These are phyloP conservation scores for Orthosia gothica DNA, from an alignment of 2,888 invertebrate genomes.

Conservation along the genomic window DNA sequence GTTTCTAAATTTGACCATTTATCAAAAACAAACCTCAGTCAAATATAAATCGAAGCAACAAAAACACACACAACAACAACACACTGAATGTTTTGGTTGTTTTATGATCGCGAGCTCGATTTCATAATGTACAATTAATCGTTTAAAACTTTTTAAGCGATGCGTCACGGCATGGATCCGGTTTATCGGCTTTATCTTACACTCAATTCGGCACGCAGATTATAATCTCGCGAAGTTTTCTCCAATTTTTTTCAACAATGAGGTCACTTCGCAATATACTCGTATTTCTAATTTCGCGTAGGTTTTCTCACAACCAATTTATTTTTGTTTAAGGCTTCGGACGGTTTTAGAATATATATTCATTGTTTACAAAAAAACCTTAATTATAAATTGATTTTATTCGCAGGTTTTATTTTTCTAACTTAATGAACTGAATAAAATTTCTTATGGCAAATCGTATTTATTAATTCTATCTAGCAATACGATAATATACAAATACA, in stretches of 20 bases:
- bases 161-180: conserved; percentile 39
- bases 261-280: conserved; percentile 4
- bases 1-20: conserved; percentile 1
- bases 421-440: neutral
- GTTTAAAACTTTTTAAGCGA: conserved; percentile 68
- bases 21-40: neutral
- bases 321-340: conserved; percentile 1
- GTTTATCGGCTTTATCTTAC: conserved; percentile 49
- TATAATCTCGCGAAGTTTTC: conserved; percentile 59
- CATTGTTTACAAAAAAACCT: neutral
- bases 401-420: neutral
- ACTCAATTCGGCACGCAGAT: conserved; percentile 63
- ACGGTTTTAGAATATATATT: neutral
- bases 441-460: neutral
- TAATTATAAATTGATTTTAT: too few relatives aligned
- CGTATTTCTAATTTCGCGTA: conserved; percentile 18
- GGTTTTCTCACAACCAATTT: conserved; percentile 7
- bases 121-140: conserved; percentile 40
- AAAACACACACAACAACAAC: neutral
- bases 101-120: conserved; percentile 39
- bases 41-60: conserved; percentile 3
- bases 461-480: neutral
- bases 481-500: neutral
- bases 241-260: conserved; percentile 16
- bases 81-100: conserved; percentile 24